These are phyloP conservation scores for Poeciliopsis prolifica DNA, from an alignment of 2,113 vertebrate species.

Conservation along the genomic window DNA sequence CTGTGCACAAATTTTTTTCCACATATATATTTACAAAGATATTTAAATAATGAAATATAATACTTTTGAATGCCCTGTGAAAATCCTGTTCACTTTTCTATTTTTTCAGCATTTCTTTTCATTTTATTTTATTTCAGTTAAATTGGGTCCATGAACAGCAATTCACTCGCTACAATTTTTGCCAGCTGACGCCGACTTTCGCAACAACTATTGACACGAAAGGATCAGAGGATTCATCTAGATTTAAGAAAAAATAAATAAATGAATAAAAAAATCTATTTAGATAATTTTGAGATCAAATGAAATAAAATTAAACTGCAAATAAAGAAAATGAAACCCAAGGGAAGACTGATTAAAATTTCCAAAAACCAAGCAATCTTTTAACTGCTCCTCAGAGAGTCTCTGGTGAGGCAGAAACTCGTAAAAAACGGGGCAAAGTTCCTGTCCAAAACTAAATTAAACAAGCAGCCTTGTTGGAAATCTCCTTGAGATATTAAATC, in stretches of 20 bases:
- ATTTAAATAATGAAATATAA: background rate
- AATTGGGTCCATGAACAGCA: background rate
- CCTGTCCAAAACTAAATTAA: conserved; percentile 42
- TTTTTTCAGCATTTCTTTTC: conserved; percentile 1
- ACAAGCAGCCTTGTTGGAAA: conserved; percentile 24
- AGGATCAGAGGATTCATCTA: no score
- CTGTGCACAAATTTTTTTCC: background rate
- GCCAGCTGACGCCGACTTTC: no score
- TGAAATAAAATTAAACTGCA: no score
- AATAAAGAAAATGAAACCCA: background rate
- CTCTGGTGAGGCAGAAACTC: conserved; percentile 9
- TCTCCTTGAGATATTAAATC: conserved; percentile 26
- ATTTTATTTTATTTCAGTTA: conserved; percentile 11
- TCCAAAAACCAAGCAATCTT: conserved; percentile 4
- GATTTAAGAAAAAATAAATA: no score
- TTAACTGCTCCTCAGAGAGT: conserved; percentile 7
- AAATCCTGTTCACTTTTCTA: background rate
- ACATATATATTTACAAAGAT: no score
- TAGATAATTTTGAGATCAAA: conserved; percentile 1
- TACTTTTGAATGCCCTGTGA: background rate
- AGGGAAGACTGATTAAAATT: conserved; percentile 7
- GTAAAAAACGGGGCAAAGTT: conserved; percentile 36
- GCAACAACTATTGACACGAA: no score
- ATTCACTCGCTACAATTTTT: no score
- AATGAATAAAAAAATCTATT: conserved; percentile 3